Base-by-base conservation (phyloP, 1,140 invertebrate genomes). In the Formica selysi region DNA sequence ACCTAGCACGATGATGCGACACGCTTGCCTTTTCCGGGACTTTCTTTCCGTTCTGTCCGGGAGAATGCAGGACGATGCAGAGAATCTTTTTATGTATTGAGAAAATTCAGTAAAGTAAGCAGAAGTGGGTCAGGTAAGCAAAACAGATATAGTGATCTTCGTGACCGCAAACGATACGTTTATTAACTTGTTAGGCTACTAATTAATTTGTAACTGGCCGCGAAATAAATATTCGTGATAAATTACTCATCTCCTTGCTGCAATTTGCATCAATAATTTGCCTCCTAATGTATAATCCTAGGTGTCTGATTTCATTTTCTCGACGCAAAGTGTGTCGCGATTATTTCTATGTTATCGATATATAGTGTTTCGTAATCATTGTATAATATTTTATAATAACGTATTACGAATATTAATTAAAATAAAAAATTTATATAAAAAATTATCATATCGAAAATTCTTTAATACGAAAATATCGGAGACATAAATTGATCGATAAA, bases 201-300 rank as follows among this genome's bases (percentile, higher is more conserved):
- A 81, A 81, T 81, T 73, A 73, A 73, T 26, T 81, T 51, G 67
- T 44, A 73, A 73, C 4, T 7, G 13, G 13, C 51, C 19, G 38
- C 6, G 38, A 61, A 29, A 83, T 73, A 48, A 59, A 71, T 74
- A 74, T 44, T 61, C 29, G 13, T 13, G 26, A 38, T 36, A 54
- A 83, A n/a, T 80, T 48, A 83, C 2, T 81, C 51, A 71, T 41
- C 10, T 10, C 22, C 29, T 13, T 3, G 8, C 10, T 13, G 13
- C 19, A 48, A 51, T 19, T 44, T 41, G 13, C 32, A 74, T 74
- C 71, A 74, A 22, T 29, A 36, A 71, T 54, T 57, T 59, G 22
- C 22, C 16, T 79, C 41, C n/a, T n/a, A n/a, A n/a, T n/a, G 16
- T 32, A 10, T 32, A 62, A 83, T 83, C 41, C 38, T 62, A 54